Evolutionary conservation across 2,888 invertebrate genomes (phyloP), one percentile per base, ranked within the genome.

Genomic region (Boloria selene): DNA sequence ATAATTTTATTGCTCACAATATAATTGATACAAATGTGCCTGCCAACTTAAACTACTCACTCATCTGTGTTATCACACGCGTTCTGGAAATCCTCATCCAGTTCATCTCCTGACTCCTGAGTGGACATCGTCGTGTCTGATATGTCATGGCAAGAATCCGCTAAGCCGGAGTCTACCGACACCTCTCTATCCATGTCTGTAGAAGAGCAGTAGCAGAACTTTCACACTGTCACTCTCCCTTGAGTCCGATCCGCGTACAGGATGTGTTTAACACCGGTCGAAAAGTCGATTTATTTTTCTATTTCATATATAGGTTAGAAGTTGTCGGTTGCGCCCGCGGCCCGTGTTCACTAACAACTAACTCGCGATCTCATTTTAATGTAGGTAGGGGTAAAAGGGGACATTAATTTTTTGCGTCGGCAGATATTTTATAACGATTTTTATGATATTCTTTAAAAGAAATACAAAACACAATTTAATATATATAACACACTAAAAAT

Each of bases 91-190:
- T 79, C 77, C 22, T 84, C 83, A 45, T 81, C 78, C 5, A 83
- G 80, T 72, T 77, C 78, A 72, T 77, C 79, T 18, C 80, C 79
- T 16, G 77, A 75, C 51, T 80, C 81, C 75, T 79, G 75, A 66
- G 56, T 75, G 56, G 61, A 42, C n/a, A 42, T 1, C 18, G 63
- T 47, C 31, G 22, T 47, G 13, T 59, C 59, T 17, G 54, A 58
- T n/a, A 49, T 26, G 22, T 72, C 71, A 42, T 79, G 50, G 17
- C 16, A 47, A 31, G 54, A 75, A 44, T 79, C 81, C 42, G 75
- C 77, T 17, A 83, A 81, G 1, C 84, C 86, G 13, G 85, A 84
- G 71, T 86, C 84, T 10, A 77, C 67, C 17, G 83, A 83, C 26
- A 72, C 64, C 64, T 81, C 81, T 18, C 79, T 75, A 42, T 65